Percentiles rank a stretch among this genome's conserved stretches.
phyloP scores from a whole-genome alignment of 2,113 vertebrate genomes.

The Okapia johnstoni region DNA sequence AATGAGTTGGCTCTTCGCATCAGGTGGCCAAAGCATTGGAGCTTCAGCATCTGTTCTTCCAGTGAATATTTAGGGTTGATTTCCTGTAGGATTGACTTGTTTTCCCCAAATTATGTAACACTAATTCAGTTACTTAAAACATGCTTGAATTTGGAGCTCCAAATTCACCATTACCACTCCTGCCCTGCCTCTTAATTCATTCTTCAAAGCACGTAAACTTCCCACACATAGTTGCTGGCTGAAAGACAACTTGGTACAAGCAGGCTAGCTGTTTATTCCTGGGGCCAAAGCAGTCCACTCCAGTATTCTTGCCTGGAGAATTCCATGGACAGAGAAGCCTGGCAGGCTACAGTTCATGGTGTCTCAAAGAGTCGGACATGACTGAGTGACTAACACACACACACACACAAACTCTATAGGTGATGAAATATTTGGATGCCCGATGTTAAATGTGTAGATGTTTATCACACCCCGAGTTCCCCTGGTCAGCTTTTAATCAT shows the following conservation, averaged over 20 bases:
- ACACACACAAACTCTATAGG: not conserved
- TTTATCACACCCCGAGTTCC: not conserved
- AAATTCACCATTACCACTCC: not conserved
- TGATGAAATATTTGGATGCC: not conserved
- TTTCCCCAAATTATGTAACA: not conserved
- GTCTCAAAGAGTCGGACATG: fast-evolving
- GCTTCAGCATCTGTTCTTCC: not conserved
- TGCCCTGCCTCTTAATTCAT: not conserved
- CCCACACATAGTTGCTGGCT: not conserved
- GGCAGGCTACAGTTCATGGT: not conserved
- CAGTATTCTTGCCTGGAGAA: not conserved
- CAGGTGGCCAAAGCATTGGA: not conserved
- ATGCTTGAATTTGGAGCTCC: not conserved
- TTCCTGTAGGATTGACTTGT: not conserved
- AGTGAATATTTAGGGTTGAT: not conserved
- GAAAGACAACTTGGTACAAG: not conserved
- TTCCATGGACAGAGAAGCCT: not conserved
- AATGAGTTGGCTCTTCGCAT: not conserved
- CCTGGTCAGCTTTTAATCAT: not conserved
- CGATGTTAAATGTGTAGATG: not conserved
- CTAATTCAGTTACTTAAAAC: not conserved
- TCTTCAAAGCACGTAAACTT: not conserved
- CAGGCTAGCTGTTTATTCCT: not conserved
- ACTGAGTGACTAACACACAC: not conserved
- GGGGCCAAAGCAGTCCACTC: not conserved